These are phyloP conservation scores for Pogonophryne albipinna DNA, from an alignment of 2,797 vertebrate genomes.

Conservation along the genomic window DNA sequence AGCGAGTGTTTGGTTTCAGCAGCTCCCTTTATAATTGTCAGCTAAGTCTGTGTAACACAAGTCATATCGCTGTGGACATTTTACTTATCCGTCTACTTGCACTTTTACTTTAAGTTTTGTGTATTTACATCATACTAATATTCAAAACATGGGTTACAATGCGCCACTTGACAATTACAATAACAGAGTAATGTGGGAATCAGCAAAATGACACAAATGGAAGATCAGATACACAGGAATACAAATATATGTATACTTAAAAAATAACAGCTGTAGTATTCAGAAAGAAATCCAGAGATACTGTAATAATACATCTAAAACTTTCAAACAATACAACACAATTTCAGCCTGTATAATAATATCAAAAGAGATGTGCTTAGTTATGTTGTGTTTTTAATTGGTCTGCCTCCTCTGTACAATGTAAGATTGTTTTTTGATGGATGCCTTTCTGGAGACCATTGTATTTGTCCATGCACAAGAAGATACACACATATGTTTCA, in stretches of 20 bases:
- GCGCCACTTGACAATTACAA: background rate
- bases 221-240: background rate
- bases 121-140: background rate
- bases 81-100: background rate
- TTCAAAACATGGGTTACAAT: background rate
- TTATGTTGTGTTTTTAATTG: too few species aligned
- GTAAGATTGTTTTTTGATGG: background rate
- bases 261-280: background rate
- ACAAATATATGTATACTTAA: too few species aligned
- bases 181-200: background rate
- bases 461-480: background rate
- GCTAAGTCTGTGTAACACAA: slow-evolving; percentile 13
- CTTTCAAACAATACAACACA: background rate
- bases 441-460: too few species aligned
- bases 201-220: background rate
- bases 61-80: background rate
- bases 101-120: background rate
- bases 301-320: background rate
- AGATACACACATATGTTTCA: background rate
- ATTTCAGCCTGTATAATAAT: too few species aligned
- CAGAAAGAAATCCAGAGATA: background rate
- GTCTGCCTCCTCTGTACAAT: too few species aligned
- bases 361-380: too few species aligned
- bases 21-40: slow-evolving; percentile 11
- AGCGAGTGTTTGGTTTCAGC: slow-evolving; percentile 35